Conservation (phyloP, 1,140 invertebrate species). For the Aphis gossypii region DNA sequence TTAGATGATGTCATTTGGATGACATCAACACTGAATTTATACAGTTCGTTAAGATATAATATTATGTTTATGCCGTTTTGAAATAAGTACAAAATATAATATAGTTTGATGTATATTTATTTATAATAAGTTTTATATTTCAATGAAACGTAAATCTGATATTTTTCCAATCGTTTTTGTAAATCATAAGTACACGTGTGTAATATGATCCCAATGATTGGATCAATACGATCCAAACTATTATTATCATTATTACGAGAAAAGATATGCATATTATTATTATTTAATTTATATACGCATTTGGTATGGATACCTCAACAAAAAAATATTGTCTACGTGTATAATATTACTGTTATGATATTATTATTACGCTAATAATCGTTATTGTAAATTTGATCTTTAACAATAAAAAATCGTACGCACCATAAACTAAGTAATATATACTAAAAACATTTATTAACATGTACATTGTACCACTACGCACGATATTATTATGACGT, state of each 20-base stretch:
- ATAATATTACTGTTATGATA: not conserved
- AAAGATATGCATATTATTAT: not conserved
- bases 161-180: not conserved
- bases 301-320: not conserved
- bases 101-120: not conserved
- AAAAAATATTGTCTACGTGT: not conserved
- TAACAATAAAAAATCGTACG: not conserved
- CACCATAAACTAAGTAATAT: not conserved
- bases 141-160: not conserved
- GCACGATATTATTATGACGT: not conserved
- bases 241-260: not conserved
- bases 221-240: not conserved
- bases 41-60: not conserved
- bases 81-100: not conserved
- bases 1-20: not conserved
- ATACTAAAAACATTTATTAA: not conserved
- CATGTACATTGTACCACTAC: not conserved
- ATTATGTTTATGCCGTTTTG: not conserved
- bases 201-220: not conserved
- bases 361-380: slow-evolving; percentile 1
- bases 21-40: not conserved
- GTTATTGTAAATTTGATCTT: not conserved
- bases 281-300: not conserved
- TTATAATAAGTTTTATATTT: not conserved
- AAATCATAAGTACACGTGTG: not conserved